A percentile compares a stretch with the other conserved stretches of the same genome.
Conservation (phyloP, 2,113 vertebrate species). For the Eudyptes chrysolophus region DNA sequence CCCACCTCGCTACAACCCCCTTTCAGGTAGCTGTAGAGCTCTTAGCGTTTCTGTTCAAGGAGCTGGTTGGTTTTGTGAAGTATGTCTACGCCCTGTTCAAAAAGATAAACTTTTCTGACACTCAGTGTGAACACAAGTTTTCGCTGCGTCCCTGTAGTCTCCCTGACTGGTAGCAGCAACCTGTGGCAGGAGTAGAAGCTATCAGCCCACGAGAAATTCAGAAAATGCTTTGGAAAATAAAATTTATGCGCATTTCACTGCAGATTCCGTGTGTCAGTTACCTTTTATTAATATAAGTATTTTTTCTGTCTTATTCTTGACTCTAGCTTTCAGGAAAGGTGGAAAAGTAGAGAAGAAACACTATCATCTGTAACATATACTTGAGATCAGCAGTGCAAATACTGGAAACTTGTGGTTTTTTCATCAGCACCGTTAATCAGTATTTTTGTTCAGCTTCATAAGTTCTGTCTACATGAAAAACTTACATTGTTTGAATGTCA, state of each 20-base stretch:
- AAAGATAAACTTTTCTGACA: not conserved
- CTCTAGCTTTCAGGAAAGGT: not conserved
- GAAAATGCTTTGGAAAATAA: not conserved
- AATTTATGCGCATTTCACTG: not conserved
- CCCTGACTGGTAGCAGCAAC: not conserved
- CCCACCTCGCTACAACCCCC: too few relatives aligned
- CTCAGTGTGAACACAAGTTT: not conserved
- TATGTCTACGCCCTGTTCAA: not conserved
- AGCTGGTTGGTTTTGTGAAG: not conserved
- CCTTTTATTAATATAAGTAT: not conserved
- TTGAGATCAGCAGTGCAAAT: not conserved
- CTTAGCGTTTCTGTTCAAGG: not conserved
- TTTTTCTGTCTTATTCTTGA: not conserved
- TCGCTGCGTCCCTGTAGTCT: not conserved
- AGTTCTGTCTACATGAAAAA: not conserved
- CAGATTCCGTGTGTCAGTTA: not conserved
- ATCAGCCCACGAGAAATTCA: not conserved
- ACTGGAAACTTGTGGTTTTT: not conserved
- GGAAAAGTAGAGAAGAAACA: not conserved
- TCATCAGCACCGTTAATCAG: not conserved
- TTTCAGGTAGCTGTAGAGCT: not conserved
- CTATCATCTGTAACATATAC: not conserved
- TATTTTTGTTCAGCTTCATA: not conserved
- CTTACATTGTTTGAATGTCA: not conserved
- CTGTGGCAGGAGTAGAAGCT: not conserved